These are phyloP conservation scores for Hydropsyche betteni DNA, from an alignment of 2,888 invertebrate genomes.

Conservation along the genomic window DNA sequence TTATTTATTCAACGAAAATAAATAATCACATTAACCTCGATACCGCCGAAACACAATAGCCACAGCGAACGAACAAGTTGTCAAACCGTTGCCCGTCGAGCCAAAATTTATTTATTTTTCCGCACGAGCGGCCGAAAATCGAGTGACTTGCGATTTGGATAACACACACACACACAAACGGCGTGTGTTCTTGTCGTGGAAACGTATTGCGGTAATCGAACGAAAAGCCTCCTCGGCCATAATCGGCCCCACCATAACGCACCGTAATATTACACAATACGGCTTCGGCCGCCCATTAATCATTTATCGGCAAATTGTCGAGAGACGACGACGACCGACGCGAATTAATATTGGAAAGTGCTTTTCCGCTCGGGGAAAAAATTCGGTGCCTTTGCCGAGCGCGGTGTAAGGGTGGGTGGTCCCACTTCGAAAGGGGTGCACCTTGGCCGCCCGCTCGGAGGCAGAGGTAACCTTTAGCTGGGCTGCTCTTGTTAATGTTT, in stretches of 20 bases:
- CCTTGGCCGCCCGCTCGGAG: no score
- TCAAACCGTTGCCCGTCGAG: neutral
- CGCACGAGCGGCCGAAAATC: neutral
- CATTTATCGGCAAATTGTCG: slow-evolving; percentile 40
- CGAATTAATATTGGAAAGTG: slow-evolving; percentile 39
- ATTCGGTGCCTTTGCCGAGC: slow-evolving; percentile 6
- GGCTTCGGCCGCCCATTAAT: slow-evolving; percentile 27
- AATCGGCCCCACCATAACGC: neutral
- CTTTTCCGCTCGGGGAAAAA: slow-evolving; percentile 28
- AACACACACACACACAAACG: neutral
- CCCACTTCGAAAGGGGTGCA: no score
- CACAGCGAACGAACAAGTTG: neutral
- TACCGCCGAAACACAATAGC: neutral
- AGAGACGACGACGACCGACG: slow-evolving; percentile 15
- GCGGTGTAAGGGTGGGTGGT: no score
- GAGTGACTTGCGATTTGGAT: slow-evolving; percentile 27
- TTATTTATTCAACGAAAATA: no score
- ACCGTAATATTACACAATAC: neutral
- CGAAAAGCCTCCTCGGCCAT: slow-evolving; percentile 19
- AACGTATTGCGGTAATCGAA: slow-evolving; percentile 28
- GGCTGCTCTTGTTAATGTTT: no score
- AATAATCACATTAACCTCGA: no score
- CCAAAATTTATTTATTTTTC: slow-evolving; percentile 24
- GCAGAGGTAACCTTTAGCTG: no score
- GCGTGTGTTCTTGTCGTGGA: slow-evolving; percentile 17